Percentiles rank a stretch among this genome's conserved stretches.
These are phyloP conservation scores for Drosophila mauritiana DNA, from an alignment of 1,140 invertebrate genomes.

Conservation along the genomic window DNA sequence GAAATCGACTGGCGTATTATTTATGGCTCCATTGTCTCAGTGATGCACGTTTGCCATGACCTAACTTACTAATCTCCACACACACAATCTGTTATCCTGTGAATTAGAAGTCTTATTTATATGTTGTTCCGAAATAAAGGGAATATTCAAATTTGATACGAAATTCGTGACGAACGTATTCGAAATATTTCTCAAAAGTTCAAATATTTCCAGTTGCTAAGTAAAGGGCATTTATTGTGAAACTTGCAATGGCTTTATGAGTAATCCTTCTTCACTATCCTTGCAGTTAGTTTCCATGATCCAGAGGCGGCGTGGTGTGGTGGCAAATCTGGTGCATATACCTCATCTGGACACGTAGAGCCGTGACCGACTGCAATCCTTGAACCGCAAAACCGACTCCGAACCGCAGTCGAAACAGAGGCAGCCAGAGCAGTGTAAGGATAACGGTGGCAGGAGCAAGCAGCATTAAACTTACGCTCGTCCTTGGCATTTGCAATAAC, in stretches of 20 bases:
- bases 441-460: slow-evolving; percentile 23
- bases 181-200: too few relatives aligned
- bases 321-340: slow-evolving; percentile 15
- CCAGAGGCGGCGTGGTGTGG: slow-evolving; percentile 19
- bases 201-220: background rate
- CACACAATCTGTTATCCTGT: slow-evolving; percentile 1
- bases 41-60: slow-evolving; percentile 58
- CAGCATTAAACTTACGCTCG: slow-evolving; percentile 57
- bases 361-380: slow-evolving; percentile 37
- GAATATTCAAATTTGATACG: too few relatives aligned
- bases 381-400: slow-evolving; percentile 34
- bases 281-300: slow-evolving; percentile 29
- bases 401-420: slow-evolving; percentile 26
- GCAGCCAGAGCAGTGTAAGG: slow-evolving; percentile 32
- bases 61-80: slow-evolving; percentile 55
- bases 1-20: slow-evolving; percentile 49
- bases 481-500: slow-evolving; percentile 74
- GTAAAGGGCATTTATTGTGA: slow-evolving; percentile 13
- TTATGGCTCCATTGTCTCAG: slow-evolving; percentile 65
- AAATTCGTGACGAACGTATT: too few relatives aligned
- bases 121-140: too few relatives aligned
- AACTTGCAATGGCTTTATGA: background rate
- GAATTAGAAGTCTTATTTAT: slow-evolving; percentile 1
- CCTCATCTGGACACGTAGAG: slow-evolving; percentile 18
- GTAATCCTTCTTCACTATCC: background rate